Conservation (phyloP, 2,888 invertebrate genomes). For the Ectobius pallidus region DNA sequence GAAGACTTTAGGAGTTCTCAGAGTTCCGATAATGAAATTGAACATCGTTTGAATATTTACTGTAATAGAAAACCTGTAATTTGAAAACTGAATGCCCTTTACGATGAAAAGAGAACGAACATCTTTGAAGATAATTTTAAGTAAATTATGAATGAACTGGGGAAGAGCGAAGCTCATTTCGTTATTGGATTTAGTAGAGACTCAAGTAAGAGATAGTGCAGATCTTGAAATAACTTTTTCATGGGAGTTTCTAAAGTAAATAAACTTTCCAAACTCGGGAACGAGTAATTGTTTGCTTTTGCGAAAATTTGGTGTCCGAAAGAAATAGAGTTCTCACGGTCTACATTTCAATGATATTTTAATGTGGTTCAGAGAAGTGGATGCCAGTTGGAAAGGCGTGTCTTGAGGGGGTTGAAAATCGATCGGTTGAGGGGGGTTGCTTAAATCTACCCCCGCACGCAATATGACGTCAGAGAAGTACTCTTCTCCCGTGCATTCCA, state of each 20-base stretch:
- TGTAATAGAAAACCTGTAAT: too few species aligned
- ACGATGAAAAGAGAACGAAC: too few species aligned
- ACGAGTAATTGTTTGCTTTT: not conserved
- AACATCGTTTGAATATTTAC: too few species aligned
- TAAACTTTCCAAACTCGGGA: not conserved
- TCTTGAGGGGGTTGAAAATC: conserved; percentile 9
- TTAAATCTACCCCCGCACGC: conserved; percentile 15
- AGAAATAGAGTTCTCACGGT: not conserved
- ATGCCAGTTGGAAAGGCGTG: not conserved
- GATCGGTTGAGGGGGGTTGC: not conserved
- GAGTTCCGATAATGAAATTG: too few species aligned
- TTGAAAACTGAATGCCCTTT: too few species aligned
- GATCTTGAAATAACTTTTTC: not conserved
- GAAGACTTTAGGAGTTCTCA: too few species aligned
- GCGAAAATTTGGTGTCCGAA: not conserved
- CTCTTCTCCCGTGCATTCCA: not conserved
- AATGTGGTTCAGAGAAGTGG: not conserved
- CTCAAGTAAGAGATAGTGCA: too few species aligned
- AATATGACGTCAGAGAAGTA: not conserved
- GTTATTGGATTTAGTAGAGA: too few species aligned
- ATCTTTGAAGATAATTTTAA: too few species aligned
- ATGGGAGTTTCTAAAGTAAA: not conserved
- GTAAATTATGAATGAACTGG: too few species aligned
- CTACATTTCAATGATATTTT: not conserved
- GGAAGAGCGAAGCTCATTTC: too few species aligned